Evolutionary conservation across 2,888 invertebrate species (phyloP), one percentile per base, ranked within the genome.

Genomic region (Timema podura): DNA sequence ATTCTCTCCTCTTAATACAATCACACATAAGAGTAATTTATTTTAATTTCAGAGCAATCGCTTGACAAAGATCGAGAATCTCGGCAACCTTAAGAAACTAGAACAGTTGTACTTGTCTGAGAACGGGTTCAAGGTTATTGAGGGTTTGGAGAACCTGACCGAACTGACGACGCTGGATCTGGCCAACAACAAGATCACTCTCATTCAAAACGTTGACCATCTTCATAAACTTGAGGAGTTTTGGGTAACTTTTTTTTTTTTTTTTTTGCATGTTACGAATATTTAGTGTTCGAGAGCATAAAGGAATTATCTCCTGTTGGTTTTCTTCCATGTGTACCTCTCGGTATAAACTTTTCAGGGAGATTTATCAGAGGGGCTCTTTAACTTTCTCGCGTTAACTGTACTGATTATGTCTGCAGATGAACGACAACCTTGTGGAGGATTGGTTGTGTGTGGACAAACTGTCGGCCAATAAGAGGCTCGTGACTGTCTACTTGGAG

Each of bases 91-190:
- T 45, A 84, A 80, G 0, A 88, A 91, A 68, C 81, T 98, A 72
- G 91, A 91, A 66, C 94, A 98, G 79, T 81, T 98, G 13, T 98
- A 98, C 80, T 79, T 97, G 73, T 97, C 97, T 0, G 95, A 97
- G 81, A 98, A 99, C 83, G 96, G 95, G 8, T 86, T 98, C 51
- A 85, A 87, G 5, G 79, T 77, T 0, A 91, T 98, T 71, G 93
- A 95, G 79, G 91, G 92, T 72, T 80, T 97, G 74, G 85, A 87
- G 0, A 83, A 83, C 69, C 93, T 93, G 78, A 81, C 81, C 5
- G 84, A 86, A 49, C 78, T 99, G 68, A 89, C 91, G 74, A 98
- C 97, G 0, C 82, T 99, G 70, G 99, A 99, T 82, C 80, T 98
- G 76, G 94, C 97, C 0, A 87, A 89, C 76, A 99, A 99, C 81